Evolutionary conservation across 1,140 invertebrate species (phyloP).

Genomic region (Drosophila burlai): DNA sequence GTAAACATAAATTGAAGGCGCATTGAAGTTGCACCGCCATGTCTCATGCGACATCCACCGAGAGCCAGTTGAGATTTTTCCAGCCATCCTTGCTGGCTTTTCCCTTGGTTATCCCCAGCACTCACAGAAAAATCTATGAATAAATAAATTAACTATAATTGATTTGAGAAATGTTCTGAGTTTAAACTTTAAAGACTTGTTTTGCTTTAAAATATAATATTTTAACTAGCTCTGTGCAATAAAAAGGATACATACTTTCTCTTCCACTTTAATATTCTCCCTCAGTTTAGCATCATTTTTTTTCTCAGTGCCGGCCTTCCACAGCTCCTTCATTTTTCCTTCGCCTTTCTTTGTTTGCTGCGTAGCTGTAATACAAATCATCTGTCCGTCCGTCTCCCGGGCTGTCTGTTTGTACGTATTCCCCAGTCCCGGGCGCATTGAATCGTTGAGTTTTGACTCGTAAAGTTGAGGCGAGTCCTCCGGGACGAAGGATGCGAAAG

Average conservation of each 20-base stretch:
- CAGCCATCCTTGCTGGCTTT: conserved; percentile 31
- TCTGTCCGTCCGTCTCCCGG: conserved; percentile 38
- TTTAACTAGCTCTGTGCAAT: not conserved
- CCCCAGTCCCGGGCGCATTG: conserved; percentile 60
- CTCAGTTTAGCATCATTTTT: rapidly evolving
- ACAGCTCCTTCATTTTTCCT: conserved; percentile 23
- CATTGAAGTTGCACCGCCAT: conserved; percentile 74
- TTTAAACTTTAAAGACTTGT: not conserved
- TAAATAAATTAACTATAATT: not conserved
- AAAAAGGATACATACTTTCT: too few species aligned
- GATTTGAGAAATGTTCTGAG: not conserved
- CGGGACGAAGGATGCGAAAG: conserved; percentile 7
- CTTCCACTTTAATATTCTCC: rapidly evolving
- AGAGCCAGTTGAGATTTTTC: conserved; percentile 35
- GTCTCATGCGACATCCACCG: conserved; percentile 59
- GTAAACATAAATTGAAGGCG: conserved; percentile 83
- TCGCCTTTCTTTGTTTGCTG: conserved; percentile 55
- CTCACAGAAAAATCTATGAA: not conserved
- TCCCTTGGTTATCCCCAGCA: conserved; percentile 5
- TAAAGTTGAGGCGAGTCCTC: conserved; percentile 47
- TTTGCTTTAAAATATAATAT: not conserved
- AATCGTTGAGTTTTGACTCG: conserved; percentile 76
- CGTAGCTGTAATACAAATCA: conserved; percentile 77
- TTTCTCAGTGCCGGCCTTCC: not conserved
- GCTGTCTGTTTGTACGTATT: conserved; percentile 28